phyloP scores from a whole-genome alignment of 2,888 invertebrate species.

The Dynastes hyllus region DNA sequence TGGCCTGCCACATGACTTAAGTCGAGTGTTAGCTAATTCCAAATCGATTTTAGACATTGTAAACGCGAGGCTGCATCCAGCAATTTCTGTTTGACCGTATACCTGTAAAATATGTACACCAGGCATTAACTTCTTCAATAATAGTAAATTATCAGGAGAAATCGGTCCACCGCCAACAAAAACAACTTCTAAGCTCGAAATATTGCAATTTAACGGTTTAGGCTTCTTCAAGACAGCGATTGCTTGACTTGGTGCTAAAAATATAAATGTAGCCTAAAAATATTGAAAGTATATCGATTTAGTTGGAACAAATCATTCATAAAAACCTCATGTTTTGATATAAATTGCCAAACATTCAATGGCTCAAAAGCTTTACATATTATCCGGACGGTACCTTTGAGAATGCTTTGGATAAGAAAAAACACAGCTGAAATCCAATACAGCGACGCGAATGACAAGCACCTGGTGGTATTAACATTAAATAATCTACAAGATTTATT shows the following conservation, averaged over 20 bases:
- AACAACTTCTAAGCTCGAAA: slow-evolving; percentile 60
- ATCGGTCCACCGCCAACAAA: slow-evolving; percentile 63
- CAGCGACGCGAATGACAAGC: slow-evolving; percentile 45
- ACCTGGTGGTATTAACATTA: not conserved
- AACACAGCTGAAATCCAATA: slow-evolving; percentile 54
- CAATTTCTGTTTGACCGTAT: slow-evolving; percentile 69
- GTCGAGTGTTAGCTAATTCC: slow-evolving; percentile 45
- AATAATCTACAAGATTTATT: not conserved
- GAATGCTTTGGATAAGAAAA: slow-evolving; percentile 36
- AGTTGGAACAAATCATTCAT: not conserved
- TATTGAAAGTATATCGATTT: not conserved
- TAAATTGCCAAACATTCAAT: slow-evolving; percentile 14
- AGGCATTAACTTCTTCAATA: slow-evolving; percentile 15
- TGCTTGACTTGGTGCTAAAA: slow-evolving; percentile 62
- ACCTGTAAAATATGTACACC: not conserved
- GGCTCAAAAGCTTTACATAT: slow-evolving; percentile 36
- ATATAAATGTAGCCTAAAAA: slow-evolving; percentile 59
- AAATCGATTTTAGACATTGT: not conserved
- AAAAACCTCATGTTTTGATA: not conserved
- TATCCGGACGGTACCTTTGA: slow-evolving; percentile 44
- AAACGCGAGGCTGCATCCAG: slow-evolving; percentile 56
- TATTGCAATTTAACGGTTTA: slow-evolving; percentile 64
- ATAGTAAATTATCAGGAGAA: slow-evolving; percentile 55
- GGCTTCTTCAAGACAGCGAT: slow-evolving; percentile 61
- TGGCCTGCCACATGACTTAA: slow-evolving; percentile 59